These are phyloP conservation scores for Phragmatobia fuliginosa DNA, from an alignment of 2,888 invertebrate genomes.

Conservation along the genomic window DNA sequence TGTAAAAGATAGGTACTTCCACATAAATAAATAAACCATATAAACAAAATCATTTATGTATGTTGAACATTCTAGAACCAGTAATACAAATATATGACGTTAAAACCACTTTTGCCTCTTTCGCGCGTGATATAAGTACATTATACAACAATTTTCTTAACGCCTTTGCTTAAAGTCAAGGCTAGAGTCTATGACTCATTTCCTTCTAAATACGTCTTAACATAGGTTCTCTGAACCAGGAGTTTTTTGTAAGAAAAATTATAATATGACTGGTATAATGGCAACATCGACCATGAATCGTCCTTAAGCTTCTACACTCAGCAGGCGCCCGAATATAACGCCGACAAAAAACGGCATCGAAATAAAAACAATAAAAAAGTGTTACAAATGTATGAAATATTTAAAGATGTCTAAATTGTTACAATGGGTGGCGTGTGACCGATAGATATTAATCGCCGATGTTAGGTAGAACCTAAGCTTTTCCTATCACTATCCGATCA, in stretches of 20 bases:
- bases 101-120: conserved; percentile 6
- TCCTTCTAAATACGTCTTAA: background rate
- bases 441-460: conserved; percentile 57
- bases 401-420: conserved; percentile 64
- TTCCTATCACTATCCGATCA: conserved; percentile 26
- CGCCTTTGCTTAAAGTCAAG: conserved; percentile 13
- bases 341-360: conserved; percentile 63
- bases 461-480: conserved; percentile 30
- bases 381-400: conserved; percentile 68
- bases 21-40: background rate
- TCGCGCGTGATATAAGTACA: background rate
- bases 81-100: background rate
- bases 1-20: too few species aligned
- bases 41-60: background rate
- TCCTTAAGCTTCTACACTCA: conserved; percentile 60
- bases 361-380: conserved; percentile 47
- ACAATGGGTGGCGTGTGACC: conserved; percentile 62
- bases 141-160: conserved; percentile 9
- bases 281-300: conserved; percentile 45
- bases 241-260: conserved; percentile 1
- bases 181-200: conserved; percentile 8
- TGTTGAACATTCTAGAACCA: background rate
- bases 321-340: conserved; percentile 71
- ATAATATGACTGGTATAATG: conserved; percentile 24
- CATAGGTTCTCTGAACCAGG: conserved; percentile 11